Evolutionary conservation across 92 coral and sea anemone genomes (phyloP).

Genomic region (Micromussa lordhowensis): DNA sequence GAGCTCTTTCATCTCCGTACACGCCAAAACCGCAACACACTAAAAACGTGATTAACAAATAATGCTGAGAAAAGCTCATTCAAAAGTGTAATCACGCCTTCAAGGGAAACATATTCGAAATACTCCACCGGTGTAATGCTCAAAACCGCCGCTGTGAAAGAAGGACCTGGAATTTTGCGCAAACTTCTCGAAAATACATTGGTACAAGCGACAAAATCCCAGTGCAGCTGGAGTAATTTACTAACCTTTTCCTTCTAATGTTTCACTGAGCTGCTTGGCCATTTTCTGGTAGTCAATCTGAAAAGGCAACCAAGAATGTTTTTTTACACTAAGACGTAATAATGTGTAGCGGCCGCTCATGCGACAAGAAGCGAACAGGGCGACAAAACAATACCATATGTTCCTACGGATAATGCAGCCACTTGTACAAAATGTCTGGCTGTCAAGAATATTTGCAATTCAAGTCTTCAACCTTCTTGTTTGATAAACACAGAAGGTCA

Average conservation of each 20-base stretch:
- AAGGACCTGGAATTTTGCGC: not conserved
- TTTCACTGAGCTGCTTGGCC: conserved; percentile 76
- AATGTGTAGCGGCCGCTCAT: not conserved
- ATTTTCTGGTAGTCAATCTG: conserved; percentile 79
- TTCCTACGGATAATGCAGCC: conserved; percentile 24
- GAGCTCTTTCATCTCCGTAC: not conserved
- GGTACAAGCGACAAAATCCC: not conserved
- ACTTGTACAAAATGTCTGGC: conserved; percentile 21
- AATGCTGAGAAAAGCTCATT: conserved; percentile 12
- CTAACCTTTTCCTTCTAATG: conserved; percentile 73
- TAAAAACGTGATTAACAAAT: conserved; percentile 13
- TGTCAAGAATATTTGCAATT: conserved; percentile 43
- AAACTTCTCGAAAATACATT: not conserved
- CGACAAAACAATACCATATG: conserved; percentile 20
- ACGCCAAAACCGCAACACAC: conserved; percentile 31
- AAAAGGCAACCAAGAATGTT: not conserved
- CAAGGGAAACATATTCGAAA: not conserved
- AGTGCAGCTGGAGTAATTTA: not conserved
- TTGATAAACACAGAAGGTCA: conserved; percentile 26
- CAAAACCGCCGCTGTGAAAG: not conserved
- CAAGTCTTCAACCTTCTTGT: conserved; percentile 21
- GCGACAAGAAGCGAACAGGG: not conserved
- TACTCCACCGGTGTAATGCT: conserved; percentile 13
- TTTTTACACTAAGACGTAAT: not conserved
- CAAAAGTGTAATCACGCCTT: conserved; percentile 8